Base-by-base conservation (phyloP, 2,113 vertebrate genomes). In the Tachysurus fulvidraco region DNA sequence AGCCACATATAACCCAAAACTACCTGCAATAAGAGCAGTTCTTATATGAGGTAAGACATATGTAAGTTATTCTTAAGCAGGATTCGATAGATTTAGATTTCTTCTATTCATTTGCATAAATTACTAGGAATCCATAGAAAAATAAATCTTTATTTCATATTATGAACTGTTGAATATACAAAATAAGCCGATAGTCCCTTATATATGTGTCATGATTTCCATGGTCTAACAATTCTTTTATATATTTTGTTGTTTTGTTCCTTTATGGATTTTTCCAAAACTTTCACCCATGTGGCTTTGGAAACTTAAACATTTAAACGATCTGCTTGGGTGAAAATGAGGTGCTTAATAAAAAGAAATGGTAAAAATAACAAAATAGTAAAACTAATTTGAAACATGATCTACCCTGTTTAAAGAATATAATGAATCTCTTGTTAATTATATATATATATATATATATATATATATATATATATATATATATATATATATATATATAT, bases 41-140 rank as follows among this genome's bases (percentile, higher is more conserved):
- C 65, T 84, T 67, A 17, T 67, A 83, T 83, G 84, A 88, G 84
- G 81, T 90, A 90, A 80, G 80, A 62, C 21, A 28, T 52, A 54
- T 21, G 65, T 21, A 71, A 83, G 19, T 64, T 82, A 80, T 83
- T 36, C 36, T 36, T 36, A 36, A 81, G 23, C 69, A 80, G 83
- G 82, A 83, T 81, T 74, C 1, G 81, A 69, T 84, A 71, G 46
- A 79, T 41, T 21, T 21, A 14, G 44, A 57, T 81, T 76, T 62
- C 78, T 67, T 55, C 52, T 77, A 85, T 92, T 89, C 90, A 87
- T 87, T 88, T 91, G 83, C 88, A 93, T 92, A 92, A 91, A 91
- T 89, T 91, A 91, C 88, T 89, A 91, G 89, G 90, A 93, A 85
- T 93, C 91, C 86, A 91, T 95, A 95, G 92, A 95, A 95, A 95